phyloP scores from a whole-genome alignment of 2,888 invertebrate species.

The Lottia scabra region DNA sequence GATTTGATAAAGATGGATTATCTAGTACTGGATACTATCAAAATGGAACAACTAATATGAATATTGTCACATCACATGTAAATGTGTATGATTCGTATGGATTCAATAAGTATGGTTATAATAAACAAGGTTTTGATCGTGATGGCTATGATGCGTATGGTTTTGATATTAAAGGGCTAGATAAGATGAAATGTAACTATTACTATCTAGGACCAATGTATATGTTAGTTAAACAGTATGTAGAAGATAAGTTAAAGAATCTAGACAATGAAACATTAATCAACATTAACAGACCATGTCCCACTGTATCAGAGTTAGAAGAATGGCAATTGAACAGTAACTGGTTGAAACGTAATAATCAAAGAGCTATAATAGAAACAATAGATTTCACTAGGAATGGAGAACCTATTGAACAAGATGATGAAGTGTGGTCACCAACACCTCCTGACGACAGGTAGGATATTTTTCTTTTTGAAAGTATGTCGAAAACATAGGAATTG shows the following conservation, averaged over 20 bases:
- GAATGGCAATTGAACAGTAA: conserved; percentile 43
- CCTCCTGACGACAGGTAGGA: conserved; percentile 60
- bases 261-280: conserved; percentile 40
- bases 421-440: conserved; percentile 55
- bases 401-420: conserved; percentile 32
- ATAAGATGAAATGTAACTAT: conserved; percentile 55
- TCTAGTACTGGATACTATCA: conserved; percentile 55
- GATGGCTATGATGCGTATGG: conserved; percentile 64
- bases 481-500: no score
- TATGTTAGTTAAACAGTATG: conserved; percentile 54
- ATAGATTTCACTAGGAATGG: conserved; percentile 39
- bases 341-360: conserved; percentile 51
- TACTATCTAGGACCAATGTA: conserved; percentile 62
- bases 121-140: conserved; percentile 60
- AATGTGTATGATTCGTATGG: conserved; percentile 48
- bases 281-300: conserved; percentile 52
- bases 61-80: conserved; percentile 5
- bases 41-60: conserved; percentile 37
- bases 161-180: conserved; percentile 58
- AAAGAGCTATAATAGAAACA: conserved; percentile 41
- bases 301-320: conserved; percentile 42
- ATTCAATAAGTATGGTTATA: conserved; percentile 57
- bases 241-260: conserved; percentile 46
- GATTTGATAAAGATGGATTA: conserved; percentile 58
- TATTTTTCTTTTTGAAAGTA: no score